Evolutionary conservation across 2,888 invertebrate species (phyloP).

Genomic region (Drosophila robusta): DNA sequence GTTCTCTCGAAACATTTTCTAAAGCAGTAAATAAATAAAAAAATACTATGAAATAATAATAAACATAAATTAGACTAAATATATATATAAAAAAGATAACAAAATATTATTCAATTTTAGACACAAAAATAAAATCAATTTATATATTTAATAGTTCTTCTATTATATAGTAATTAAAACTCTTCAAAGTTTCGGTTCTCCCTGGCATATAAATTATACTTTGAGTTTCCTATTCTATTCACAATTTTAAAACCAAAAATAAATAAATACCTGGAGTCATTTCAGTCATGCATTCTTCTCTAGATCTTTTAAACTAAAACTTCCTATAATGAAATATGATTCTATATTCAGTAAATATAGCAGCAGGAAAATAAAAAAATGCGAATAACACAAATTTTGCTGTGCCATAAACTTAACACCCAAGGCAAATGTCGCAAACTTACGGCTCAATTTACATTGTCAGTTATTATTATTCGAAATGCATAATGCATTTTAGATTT

Average conservation of each 20-base stretch:
- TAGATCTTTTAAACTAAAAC: constrained; percentile 8
- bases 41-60: no score
- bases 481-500: constrained; percentile 21
- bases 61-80: no score
- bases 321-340: constrained; percentile 31
- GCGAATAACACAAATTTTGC: constrained; percentile 28
- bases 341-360: not conserved
- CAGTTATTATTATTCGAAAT: constrained; percentile 31
- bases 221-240: not conserved
- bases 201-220: no score
- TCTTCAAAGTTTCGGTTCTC: no score
- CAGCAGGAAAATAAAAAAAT: constrained; percentile 20
- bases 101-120: no score
- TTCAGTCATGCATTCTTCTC: not conserved
- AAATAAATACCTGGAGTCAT: not conserved
- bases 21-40: no score
- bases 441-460: constrained; percentile 41
- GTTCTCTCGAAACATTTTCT: no score
- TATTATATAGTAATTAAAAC: no score
- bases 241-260: no score
- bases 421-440: constrained; percentile 54
- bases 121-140: no score
- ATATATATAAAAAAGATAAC: no score
- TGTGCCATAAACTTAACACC: constrained; percentile 35
- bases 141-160: no score